These are phyloP conservation scores for Podarcis raffonei DNA, from an alignment of 2,113 vertebrate genomes.

Conservation along the genomic window DNA sequence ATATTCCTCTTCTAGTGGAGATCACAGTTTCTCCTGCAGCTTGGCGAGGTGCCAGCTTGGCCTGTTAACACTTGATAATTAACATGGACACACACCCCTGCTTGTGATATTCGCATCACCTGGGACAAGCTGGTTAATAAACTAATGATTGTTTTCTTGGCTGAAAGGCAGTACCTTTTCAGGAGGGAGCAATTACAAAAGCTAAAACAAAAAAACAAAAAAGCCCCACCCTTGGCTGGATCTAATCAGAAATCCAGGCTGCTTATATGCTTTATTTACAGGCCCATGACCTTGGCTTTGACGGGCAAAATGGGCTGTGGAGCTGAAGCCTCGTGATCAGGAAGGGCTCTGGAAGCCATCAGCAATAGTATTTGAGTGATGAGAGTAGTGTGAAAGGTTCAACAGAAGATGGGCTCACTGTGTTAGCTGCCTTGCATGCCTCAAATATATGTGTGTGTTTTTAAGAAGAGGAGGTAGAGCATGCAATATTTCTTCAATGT, in stretches of 20 bases:
- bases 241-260: constrained; percentile 42
- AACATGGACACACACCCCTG: constrained; percentile 33
- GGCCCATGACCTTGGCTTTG: constrained; percentile 17
- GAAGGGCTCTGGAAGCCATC: constrained; percentile 26
- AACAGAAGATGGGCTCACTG: too few relatives aligned
- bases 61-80: constrained; percentile 62
- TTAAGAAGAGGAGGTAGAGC: neutral
- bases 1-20: neutral
- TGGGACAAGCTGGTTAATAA: constrained; percentile 61
- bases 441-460: too few relatives aligned
- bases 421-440: neutral
- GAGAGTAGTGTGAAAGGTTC: neutral
- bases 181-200: constrained; percentile 52
- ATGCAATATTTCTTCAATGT: neutral
- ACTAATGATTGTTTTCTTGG: constrained; percentile 65
- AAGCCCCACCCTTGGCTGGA: neutral
- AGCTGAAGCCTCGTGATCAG: constrained; percentile 12
- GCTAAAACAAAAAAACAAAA: neutral
- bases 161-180: constrained; percentile 49
- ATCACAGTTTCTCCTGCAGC: constrained; percentile 43
- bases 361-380: constrained; percentile 8
- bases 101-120: constrained; percentile 57
- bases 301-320: constrained; percentile 23
- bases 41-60: constrained; percentile 49
- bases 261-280: constrained; percentile 47